phyloP scores from a whole-genome alignment of 2,797 vertebrate species.

The Bradypodion ventrale region DNA sequence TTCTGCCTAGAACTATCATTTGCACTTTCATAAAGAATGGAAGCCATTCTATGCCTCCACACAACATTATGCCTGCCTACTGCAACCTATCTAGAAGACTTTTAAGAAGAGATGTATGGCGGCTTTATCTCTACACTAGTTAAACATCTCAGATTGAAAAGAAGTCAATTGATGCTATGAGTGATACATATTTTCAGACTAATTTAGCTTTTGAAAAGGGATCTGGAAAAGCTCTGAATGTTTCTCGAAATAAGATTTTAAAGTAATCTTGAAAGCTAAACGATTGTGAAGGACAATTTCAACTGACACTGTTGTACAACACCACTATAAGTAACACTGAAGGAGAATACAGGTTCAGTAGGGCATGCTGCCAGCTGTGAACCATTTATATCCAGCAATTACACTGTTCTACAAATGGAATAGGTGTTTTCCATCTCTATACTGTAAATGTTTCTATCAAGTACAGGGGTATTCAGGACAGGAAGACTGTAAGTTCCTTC shows the following conservation, averaged over 20 bases:
- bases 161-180: constrained; percentile 34
- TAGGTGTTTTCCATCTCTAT: constrained; percentile 14
- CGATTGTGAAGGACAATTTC: constrained; percentile 53
- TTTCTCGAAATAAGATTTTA: constrained; percentile 51
- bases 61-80: no score
- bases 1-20: no score
- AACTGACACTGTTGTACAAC: constrained; percentile 49
- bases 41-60: no score
- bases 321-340: constrained; percentile 57
- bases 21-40: no score
- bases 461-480: constrained; percentile 23
- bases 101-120: no score
- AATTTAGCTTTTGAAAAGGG: constrained; percentile 36
- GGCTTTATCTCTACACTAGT: not conserved
- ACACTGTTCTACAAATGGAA: constrained; percentile 26
- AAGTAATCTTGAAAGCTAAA: constrained; percentile 42
- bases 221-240: constrained; percentile 37
- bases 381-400: constrained; percentile 48
- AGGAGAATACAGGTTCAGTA: constrained; percentile 28
- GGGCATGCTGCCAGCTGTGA: constrained; percentile 22
- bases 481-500: constrained; percentile 25
- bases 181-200: not conserved
- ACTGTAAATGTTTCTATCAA: constrained; percentile 46
- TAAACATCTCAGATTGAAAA: constrained; percentile 10
- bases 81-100: no score